Evolutionary conservation across 1,140 invertebrate species (phyloP), one percentile per base, ranked within the genome.

Genomic region (Trichonephila clavata): DNA sequence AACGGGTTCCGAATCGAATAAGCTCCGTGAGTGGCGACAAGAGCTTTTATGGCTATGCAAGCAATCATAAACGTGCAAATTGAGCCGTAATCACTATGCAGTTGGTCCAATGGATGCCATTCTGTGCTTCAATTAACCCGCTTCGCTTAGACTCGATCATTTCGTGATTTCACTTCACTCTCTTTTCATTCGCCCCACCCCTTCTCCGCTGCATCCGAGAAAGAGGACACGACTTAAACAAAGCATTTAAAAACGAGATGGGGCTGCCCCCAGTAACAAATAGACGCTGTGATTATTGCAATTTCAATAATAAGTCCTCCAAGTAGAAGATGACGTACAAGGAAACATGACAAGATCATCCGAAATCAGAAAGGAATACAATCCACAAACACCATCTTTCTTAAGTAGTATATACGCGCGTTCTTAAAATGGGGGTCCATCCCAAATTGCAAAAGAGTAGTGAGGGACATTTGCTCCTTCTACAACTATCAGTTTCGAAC

Each of bases 271-370:
- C 93, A 39, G 59, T 89, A 83, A 93, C 92, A 94, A 94, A 94
- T 94, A 94, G 83, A 94, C 24, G 87, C 77, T 27, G 63, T 94
- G 93, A 94, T 94, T 94, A 94, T 94, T 94, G 93, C 86, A 94
- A 94, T 94, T 94, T 89, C 93, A 90, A 94, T 94, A 94, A 94
- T 90, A 90, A 94, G 87, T 86, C 57, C 20, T 20, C 43, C 60
- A 71, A 86, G 65, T 50, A 39, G 43, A 86, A 8, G 65, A 57
- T 60, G 68, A 68, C 27, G n/a, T 86, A 80, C 71, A 77, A 77
- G 71, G 27, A 16, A 83, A 91, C 89, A 83, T 91, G 89, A 91
- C 89, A 91, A 32, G 86, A 88, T 71, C 59, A 39, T 50, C 39
- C 21, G 8, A 50, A 83, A 83, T 83, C 81, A 20, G n/a, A 83